Base-by-base conservation (phyloP, 1,140 invertebrate genomes). In the Drosophila kurseongensis region DNA sequence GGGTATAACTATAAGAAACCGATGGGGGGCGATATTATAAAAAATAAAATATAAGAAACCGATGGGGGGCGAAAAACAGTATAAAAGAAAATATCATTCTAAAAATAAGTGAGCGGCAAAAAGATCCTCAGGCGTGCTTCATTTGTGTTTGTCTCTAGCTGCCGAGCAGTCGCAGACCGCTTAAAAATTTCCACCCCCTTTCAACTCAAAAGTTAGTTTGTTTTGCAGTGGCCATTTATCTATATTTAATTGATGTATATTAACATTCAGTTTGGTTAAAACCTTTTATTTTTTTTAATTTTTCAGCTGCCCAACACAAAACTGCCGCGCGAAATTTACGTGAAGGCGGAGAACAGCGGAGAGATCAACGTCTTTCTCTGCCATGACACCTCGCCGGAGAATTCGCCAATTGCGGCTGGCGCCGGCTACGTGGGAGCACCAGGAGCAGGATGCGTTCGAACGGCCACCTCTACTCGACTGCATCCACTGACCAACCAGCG, bases 331-430 rank as follows among this genome's bases (percentile, higher is more conserved):
- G 93, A 92, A 93, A 98, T 99, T 90, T 96, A 97, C 92, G 95
- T 99, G 92, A 97, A 97, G 93, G 97, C 97, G 74, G 95, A 95
- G 69, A 92, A 92, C 32, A 95, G 95, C 51, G 97, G 96, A 32
- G 97, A 98, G 92, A 98, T 99, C 71, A 98, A 98, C 93, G 97
- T 98, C 32, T 98, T 97, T 93, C 94, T 98, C 50, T 98, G 97
- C 94, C 97, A 97, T 38, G 97, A 98, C 76, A 89, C 80, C 48
- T 80, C 95, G 95, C 90, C 92, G 74, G 68, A 90, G 79, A 85
- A 81, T 89, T 60, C 94, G 91, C 91, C 91, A 23, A 76, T 88
- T 65, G 36, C 80, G 3, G 4, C 57, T 0, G 58, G 75, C 23
- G 40, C 55, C 12, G 55, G 81, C 38, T 75, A 90, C 47, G 55